Conservation (phyloP, 2,113 vertebrate genomes). For the Dipodomys spectabilis region DNA sequence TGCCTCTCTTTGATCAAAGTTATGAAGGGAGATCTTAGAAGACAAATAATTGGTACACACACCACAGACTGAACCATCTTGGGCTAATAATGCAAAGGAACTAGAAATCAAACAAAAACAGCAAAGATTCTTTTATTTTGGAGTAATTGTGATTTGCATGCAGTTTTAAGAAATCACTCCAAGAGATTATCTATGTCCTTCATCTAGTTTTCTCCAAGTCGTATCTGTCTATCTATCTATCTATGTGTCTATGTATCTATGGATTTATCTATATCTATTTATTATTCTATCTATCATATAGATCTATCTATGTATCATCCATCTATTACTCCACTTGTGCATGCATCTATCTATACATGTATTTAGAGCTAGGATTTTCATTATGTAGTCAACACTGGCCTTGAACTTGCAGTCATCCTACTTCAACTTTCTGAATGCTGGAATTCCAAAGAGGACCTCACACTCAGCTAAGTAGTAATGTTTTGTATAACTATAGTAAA, state of each 20-base stretch:
- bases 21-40: neutral
- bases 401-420: too few relatives aligned
- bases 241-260: neutral
- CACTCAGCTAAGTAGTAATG: too few relatives aligned
- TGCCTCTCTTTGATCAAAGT: neutral
- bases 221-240: neutral
- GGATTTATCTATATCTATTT: neutral
- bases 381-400: too few relatives aligned
- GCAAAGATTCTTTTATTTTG: neutral
- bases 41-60: neutral
- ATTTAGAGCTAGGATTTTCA: too few relatives aligned
- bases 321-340: too few relatives aligned
- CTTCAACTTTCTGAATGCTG: too few relatives aligned
- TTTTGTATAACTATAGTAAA: too few relatives aligned
- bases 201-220: neutral
- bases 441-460: too few relatives aligned
- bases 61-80: neutral
- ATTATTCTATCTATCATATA: neutral
- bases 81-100: neutral
- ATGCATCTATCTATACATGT: too few relatives aligned
- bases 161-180: neutral
- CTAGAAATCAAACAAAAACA: neutral
- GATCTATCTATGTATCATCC: neutral
- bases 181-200: neutral
- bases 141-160: constrained; percentile 20